A percentile compares a stretch with the other conserved stretches of the same genome.
Evolutionary conservation across 2,888 invertebrate species (phyloP).

Genomic region (Gymnocheta viridis): DNA sequence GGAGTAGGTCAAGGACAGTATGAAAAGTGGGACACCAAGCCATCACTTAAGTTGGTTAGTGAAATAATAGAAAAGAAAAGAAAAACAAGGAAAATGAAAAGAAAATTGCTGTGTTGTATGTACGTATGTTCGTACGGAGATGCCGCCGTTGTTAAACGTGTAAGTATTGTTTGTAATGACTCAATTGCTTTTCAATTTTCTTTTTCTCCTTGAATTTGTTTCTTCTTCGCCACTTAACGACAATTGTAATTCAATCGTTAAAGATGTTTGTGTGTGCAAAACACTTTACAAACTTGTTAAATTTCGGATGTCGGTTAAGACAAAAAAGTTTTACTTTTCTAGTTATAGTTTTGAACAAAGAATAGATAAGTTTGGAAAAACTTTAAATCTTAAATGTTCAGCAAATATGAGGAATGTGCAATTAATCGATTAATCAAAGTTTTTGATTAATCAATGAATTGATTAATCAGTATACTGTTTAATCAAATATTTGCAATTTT

Average conservation of each 20-base stretch:
- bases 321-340: neutral
- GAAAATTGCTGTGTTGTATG: slow-evolving; percentile 40
- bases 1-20: slow-evolving; percentile 83
- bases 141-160: slow-evolving; percentile 36
- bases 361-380: neutral
- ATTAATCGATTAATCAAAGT: no score
- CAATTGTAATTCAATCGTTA: slow-evolving; percentile 44
- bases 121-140: neutral
- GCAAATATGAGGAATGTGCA: no score
- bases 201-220: slow-evolving; percentile 11
- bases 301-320: slow-evolving; percentile 2
- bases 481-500: no score
- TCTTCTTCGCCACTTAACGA: slow-evolving; percentile 4
- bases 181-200: slow-evolving; percentile 50
- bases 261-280: slow-evolving; percentile 1
- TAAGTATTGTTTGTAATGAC: slow-evolving; percentile 16
- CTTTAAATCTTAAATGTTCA: neutral
- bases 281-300: slow-evolving; percentile 27
- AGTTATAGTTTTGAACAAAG: neutral
- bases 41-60: slow-evolving; percentile 64
- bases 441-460: no score
- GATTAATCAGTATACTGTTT: no score
- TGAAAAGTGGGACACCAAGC: slow-evolving; percentile 80
- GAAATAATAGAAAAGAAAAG: neutral
- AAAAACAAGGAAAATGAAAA: slow-evolving; percentile 26